A percentile compares a stretch with the other conserved stretches of the same genome.
phyloP scores from a whole-genome alignment of 1,140 invertebrate species.

The Heliconius himera region DNA sequence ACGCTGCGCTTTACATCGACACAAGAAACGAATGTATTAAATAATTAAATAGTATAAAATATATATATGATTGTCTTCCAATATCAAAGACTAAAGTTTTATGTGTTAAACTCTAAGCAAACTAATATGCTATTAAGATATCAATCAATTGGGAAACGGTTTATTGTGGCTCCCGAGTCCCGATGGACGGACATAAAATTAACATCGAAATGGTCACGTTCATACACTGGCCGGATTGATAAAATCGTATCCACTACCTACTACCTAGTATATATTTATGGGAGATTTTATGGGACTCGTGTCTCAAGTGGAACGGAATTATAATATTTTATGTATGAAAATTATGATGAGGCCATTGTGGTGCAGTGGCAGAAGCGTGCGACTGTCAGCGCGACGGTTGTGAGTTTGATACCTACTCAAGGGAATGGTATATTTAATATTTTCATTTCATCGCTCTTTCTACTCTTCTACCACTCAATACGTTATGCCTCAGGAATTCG shows the following conservation, averaged over 20 bases:
- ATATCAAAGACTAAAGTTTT: not conserved
- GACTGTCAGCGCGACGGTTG: too few relatives aligned
- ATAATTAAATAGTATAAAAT: not conserved
- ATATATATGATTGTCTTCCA: too few relatives aligned
- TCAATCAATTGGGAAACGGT: constrained; percentile 53
- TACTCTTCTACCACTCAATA: too few relatives aligned
- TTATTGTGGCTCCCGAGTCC: constrained; percentile 38
- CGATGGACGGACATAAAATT: constrained; percentile 54
- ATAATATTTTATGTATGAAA: not conserved
- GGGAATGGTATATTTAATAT: too few relatives aligned
- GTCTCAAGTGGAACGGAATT: constrained; percentile 1
- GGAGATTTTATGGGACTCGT: constrained; percentile 8
- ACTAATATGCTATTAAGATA: constrained; percentile 60
- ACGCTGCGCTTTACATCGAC: too few relatives aligned
- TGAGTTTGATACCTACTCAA: too few relatives aligned
- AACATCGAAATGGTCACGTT: constrained; percentile 60
- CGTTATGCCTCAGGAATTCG: too few relatives aligned
- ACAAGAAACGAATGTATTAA: not conserved
- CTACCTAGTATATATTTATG: constrained; percentile 11
- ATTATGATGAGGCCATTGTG: not conserved
- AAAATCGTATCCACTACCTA: constrained; percentile 17
- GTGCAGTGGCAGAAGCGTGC: not conserved
- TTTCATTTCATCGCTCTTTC: too few relatives aligned
- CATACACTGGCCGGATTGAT: constrained; percentile 30
- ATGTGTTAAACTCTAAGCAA: constrained; percentile 19